phyloP scores from a whole-genome alignment of 2,888 invertebrate genomes.

The Lymantria dispar region DNA sequence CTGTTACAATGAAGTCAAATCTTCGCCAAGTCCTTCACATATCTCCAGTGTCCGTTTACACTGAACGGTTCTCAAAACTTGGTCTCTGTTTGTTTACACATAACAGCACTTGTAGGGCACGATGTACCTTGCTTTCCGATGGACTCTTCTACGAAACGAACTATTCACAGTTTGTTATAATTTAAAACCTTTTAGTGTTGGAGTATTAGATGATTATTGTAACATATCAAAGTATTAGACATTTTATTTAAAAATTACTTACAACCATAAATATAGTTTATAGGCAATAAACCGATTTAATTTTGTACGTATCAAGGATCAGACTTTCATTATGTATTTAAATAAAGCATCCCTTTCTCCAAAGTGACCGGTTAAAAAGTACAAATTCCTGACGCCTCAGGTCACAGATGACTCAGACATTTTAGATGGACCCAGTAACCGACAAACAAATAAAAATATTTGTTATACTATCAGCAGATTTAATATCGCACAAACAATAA shows the following conservation, averaged over 20 bases:
- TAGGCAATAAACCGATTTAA: not conserved
- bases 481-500: not conserved
- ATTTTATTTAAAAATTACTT: not conserved
- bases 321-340: constrained; percentile 3
- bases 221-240: not conserved
- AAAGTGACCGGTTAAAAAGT: constrained; percentile 24
- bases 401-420: constrained; percentile 27
- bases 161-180: not conserved
- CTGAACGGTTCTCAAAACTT: constrained; percentile 41
- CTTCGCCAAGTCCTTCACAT: constrained; percentile 10
- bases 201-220: not conserved
- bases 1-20: constrained; percentile 11
- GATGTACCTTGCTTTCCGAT: constrained; percentile 16
- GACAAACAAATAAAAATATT: constrained; percentile 5
- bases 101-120: constrained; percentile 35
- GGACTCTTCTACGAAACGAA: constrained; percentile 19
- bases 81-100: constrained; percentile 38
- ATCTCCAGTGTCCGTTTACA: constrained; percentile 37
- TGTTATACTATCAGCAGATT: not conserved
- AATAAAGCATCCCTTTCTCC: constrained; percentile 24
- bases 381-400: constrained; percentile 21
- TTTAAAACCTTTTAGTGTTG: no score
- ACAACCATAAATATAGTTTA: no score
- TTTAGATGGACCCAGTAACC: constrained; percentile 11
- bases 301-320: not conserved